Conservation (phyloP, 2,888 invertebrate genomes). For the Gonocerus acuteangulatus region DNA sequence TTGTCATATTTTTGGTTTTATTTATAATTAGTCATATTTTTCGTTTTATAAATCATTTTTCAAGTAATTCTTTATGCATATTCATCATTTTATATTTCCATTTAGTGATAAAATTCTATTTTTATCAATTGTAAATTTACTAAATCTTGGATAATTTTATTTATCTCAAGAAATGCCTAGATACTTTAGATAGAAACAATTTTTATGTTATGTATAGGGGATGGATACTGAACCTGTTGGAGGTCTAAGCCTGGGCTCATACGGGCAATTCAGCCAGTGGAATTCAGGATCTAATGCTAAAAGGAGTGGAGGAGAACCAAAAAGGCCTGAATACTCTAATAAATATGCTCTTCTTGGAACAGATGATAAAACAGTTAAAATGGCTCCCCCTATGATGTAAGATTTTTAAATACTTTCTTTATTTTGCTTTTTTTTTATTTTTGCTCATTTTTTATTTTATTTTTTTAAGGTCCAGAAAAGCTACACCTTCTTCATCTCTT, state of each 20-base stretch:
- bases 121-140: too few species aligned
- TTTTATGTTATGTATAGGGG: too few species aligned
- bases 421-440: neutral
- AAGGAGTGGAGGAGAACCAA: neutral
- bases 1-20: too few species aligned
- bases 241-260: slow-evolving; percentile 10
- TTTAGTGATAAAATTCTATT: too few species aligned
- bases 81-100: too few species aligned
- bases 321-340: neutral
- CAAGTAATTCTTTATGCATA: too few species aligned
- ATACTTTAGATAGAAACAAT: too few species aligned
- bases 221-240: slow-evolving; percentile 6
- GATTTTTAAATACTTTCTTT: neutral
- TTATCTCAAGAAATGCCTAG: too few species aligned
- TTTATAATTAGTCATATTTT: too few species aligned
- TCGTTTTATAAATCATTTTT: too few species aligned
- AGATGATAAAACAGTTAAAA: slow-evolving; percentile 13
- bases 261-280: slow-evolving; percentile 17
- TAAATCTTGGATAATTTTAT: too few species aligned
- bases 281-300: slow-evolving; percentile 8
- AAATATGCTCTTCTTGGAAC: slow-evolving; percentile 12
- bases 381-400: neutral
- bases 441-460: neutral
- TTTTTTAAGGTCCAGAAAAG: slow-evolving; percentile 11
- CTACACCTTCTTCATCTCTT: slow-evolving; percentile 24